Conservation (phyloP, 2,888 invertebrate species). For the Archips crataeganus region DNA sequence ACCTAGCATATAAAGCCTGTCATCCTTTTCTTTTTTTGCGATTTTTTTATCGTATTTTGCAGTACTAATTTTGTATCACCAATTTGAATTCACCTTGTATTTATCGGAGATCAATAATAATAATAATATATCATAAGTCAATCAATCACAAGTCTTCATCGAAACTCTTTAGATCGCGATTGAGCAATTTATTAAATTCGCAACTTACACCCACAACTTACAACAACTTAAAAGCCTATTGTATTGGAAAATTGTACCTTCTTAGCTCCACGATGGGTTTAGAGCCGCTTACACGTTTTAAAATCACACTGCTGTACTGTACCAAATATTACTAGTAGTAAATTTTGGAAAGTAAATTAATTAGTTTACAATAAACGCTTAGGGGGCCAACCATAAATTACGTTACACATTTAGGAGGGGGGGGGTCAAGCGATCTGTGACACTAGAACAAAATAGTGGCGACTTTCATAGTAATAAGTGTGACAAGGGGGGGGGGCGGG, state of each 20-base stretch:
- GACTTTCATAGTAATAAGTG: too few species aligned
- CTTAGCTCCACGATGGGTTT: conserved; percentile 47
- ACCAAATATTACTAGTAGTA: conserved; percentile 10
- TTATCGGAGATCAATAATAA: conserved; percentile 15
- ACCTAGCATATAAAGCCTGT: neutral
- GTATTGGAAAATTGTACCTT: conserved; percentile 62
- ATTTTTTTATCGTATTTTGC: neutral
- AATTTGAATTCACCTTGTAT: neutral
- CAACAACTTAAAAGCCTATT: conserved; percentile 54
- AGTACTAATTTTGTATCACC: too few species aligned
- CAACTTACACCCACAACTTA: conserved; percentile 62
- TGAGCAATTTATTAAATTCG: conserved; percentile 58
- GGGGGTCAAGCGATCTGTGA: too few species aligned
- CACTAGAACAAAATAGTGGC: too few species aligned
- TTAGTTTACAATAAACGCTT: too few species aligned
- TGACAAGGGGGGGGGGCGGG: too few species aligned
- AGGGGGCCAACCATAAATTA: too few species aligned
- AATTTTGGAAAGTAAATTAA: neutral
- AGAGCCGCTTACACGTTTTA: conserved; percentile 31
- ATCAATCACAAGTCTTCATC: too few species aligned
- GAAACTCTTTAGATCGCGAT: conserved; percentile 18
- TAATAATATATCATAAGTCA: too few species aligned
- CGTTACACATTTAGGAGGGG: too few species aligned
- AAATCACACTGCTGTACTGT: conserved; percentile 27
- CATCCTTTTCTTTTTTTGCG: neutral